Conservation (phyloP, 2,113 vertebrate genomes). For the Hystrix brachyura region DNA sequence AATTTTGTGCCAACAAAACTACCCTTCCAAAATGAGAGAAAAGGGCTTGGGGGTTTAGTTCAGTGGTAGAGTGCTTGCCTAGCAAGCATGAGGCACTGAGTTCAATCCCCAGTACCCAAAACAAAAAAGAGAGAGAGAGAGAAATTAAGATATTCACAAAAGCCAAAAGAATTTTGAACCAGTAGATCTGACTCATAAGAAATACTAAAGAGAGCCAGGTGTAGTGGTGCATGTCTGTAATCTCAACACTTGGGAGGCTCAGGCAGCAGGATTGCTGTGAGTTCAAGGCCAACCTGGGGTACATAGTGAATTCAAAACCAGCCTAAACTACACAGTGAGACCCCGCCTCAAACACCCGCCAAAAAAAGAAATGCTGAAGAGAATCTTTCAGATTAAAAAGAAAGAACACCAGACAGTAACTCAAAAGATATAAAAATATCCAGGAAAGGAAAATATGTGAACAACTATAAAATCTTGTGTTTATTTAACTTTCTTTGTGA, state of each 20-base stretch:
- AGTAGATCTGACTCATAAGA: background rate
- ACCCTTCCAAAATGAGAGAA: background rate
- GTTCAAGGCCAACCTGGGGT: no score
- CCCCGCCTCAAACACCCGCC: no score
- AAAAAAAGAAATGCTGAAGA: background rate
- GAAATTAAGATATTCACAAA: background rate
- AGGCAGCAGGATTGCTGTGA: no score
- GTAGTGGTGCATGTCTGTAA: no score
- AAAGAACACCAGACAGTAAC: constrained; percentile 21
- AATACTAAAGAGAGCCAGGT: background rate
- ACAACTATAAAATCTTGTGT: background rate
- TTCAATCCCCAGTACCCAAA: no score
- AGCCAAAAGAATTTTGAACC: background rate
- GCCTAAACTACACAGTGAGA: no score
- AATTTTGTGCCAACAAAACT: background rate
- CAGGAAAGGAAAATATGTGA: background rate
- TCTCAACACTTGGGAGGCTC: no score
- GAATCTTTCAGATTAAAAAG: background rate
- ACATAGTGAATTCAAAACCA: no score
- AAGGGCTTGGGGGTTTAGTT: background rate
- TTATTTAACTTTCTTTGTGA: background rate
- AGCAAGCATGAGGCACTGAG: no score
- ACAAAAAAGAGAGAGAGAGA: background rate
- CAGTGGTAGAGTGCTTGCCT: no score
- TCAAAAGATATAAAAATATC: background rate